phyloP scores from a whole-genome alignment of 2,888 invertebrate species.

The Crocallis elinguaria region DNA sequence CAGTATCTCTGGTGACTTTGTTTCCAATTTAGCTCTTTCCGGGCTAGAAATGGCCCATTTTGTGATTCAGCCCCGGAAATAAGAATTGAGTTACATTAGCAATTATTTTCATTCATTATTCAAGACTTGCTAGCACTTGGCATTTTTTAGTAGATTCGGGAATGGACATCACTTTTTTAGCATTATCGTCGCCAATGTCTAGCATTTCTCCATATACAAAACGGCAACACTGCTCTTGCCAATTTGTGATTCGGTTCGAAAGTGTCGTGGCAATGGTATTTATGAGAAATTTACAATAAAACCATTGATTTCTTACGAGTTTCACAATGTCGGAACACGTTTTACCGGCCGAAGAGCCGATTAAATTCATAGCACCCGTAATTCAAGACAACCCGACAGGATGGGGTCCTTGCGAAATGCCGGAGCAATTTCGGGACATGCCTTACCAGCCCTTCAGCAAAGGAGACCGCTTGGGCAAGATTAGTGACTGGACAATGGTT shows the following conservation, averaged over 20 bases:
- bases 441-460: conserved; percentile 99
- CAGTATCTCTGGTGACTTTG: too few relatives aligned
- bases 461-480: conserved; percentile 98
- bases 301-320: conserved; percentile 18
- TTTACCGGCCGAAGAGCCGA: conserved; percentile 84
- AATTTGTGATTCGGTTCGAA: conserved; percentile 3
- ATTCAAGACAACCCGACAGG: conserved; percentile 95
- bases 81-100: too few relatives aligned
- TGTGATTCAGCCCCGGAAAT: too few relatives aligned
- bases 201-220: too few relatives aligned
- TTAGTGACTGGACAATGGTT: conserved; percentile 99
- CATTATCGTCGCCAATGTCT: too few relatives aligned
- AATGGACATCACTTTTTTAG: too few relatives aligned
- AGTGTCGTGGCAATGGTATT: conserved; percentile 30
- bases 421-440: conserved; percentile 97
- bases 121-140: too few relatives aligned
- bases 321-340: conserved; percentile 78
- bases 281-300: conserved; percentile 26
- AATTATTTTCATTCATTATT: too few relatives aligned
- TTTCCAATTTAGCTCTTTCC: too few relatives aligned
- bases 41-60: too few relatives aligned
- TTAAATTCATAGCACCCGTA: conserved; percentile 88
- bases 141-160: too few relatives aligned
- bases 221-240: background rate
- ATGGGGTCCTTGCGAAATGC: conserved; percentile 98